phyloP scores from a whole-genome alignment of 2,888 invertebrate species.

The Alentia gelatinosa region DNA sequence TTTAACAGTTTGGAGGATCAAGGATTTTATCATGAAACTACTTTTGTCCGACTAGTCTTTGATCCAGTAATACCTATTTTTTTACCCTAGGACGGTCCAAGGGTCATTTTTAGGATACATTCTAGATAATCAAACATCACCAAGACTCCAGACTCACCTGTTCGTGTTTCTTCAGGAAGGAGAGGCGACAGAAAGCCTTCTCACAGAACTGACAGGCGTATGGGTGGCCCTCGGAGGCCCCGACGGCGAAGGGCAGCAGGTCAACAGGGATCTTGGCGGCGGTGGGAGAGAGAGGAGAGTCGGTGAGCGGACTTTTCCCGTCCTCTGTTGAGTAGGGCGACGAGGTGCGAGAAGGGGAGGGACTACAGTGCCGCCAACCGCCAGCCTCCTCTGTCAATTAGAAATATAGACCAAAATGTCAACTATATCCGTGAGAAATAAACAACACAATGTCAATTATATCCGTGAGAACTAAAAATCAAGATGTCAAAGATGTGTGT shows the following conservation, averaged over 20 bases:
- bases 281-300: conserved; percentile 44
- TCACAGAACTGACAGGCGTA: conserved; percentile 96
- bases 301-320: neutral
- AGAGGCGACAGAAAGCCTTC: conserved; percentile 92
- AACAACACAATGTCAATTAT: too few species aligned
- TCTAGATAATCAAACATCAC: too few species aligned
- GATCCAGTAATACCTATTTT: too few species aligned
- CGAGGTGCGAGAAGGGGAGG: conserved; percentile 23
- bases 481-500: too few species aligned
- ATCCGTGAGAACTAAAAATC: too few species aligned
- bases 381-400: neutral
- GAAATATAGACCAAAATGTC: too few species aligned
- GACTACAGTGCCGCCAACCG: neutral
- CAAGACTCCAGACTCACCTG: conserved; percentile 85
- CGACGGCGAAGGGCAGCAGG: conserved; percentile 54
- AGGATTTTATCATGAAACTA: too few species aligned
- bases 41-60: too few species aligned
- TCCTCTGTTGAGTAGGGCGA: conserved; percentile 35
- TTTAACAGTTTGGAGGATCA: too few species aligned
- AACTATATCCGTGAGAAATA: too few species aligned
- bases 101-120: too few species aligned
- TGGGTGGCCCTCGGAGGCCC: conserved; percentile 88
- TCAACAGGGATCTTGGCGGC: conserved; percentile 38
- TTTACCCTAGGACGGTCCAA: too few species aligned
- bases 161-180: conserved; percentile 94